Percentiles rank a stretch among this genome's conserved stretches.
Conservation (phyloP, 2,113 vertebrate species). For the Dendropsophus ebraccatus region DNA sequence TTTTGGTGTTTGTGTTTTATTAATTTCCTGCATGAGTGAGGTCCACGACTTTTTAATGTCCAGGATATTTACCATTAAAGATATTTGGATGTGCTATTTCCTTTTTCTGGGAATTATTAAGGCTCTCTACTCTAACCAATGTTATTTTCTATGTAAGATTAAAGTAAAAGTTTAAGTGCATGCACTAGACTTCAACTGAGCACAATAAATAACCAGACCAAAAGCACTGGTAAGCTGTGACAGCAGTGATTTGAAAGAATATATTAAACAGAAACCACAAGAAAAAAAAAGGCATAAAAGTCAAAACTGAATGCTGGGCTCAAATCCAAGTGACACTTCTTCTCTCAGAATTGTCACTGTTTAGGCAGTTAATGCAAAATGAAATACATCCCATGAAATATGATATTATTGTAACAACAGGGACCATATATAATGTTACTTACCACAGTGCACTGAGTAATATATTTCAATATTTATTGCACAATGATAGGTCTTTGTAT, state of each 20-base stretch:
- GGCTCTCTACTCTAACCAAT: not conserved
- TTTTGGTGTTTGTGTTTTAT: too few species aligned
- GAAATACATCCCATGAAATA: slow-evolving; percentile 74
- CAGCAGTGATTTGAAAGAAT: slow-evolving; percentile 47
- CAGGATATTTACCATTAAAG: too few species aligned
- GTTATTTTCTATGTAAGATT: not conserved
- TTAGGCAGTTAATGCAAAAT: slow-evolving; percentile 76
- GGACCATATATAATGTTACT: slow-evolving; percentile 90
- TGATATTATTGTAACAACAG: slow-evolving; percentile 89
- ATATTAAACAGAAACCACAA: slow-evolving; percentile 55
- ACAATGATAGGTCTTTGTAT: slow-evolving; percentile 77
- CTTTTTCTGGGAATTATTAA: not conserved
- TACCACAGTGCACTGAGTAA: slow-evolving; percentile 83
- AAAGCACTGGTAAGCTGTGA: slow-evolving; percentile 79
- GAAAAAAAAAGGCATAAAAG: slow-evolving; percentile 68
- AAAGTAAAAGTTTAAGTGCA: slow-evolving; percentile 74
- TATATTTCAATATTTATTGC: slow-evolving; percentile 77
- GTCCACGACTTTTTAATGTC: too few species aligned
- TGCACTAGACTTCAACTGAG: slow-evolving; percentile 89
- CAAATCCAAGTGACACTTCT: slow-evolving; percentile 78
- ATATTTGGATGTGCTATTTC: not conserved
- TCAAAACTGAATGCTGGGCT: slow-evolving; percentile 54
- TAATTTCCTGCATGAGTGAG: too few species aligned
- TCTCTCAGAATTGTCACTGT: slow-evolving; percentile 91
- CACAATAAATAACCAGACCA: slow-evolving; percentile 88